Evolutionary conservation across 2,797 vertebrate genomes (phyloP), one percentile per base, ranked within the genome.

Genomic region (Pangasius mekongensis): DNA sequence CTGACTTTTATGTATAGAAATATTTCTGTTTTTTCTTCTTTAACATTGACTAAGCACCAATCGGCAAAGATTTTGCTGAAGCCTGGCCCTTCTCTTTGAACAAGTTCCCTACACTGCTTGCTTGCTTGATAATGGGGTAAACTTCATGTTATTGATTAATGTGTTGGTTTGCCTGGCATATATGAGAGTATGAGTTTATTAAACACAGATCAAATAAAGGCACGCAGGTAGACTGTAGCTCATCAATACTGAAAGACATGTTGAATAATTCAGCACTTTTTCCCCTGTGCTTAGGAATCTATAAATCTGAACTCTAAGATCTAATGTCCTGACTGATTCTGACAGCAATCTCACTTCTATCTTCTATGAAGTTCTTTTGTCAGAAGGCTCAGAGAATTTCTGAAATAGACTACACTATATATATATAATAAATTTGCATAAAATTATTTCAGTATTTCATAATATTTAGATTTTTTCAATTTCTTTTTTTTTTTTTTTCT

Each of bases 161-260:
- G 64, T 24, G 18, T 67, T 73, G 64, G 43, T 86, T 83, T 77
- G 60, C 64, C 84, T 87, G 77, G 47, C 52, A 84, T 76, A 62
- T 81, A 64, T 86, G 49, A 43, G 80, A 81, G 30, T 43, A 60
- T 14, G n/a, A 58, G 24, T 56, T 87, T 89, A 83, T 85, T 78
- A 88, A 85, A 83, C 77, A 24, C 71, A 7, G 84, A 85, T 89
- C 77, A 78, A 89, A 87, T 66, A 30, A 5, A 52, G 52, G 69
- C 71, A 52, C 33, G 14, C 30, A 80, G 71, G 83, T 87, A 88
- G 87, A 88, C 64, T 73, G 81, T 66, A 74, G n/a, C 60, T 85
- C 87, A 90, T 90, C 78, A 87, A 86, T 87, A 86, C 87, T 87
- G 83, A 88, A 88, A 27, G 77, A 85, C n/a, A 5, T 52, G 54